Conservation (phyloP, 2,888 invertebrate genomes). For the Ormyrus rosae region DNA sequence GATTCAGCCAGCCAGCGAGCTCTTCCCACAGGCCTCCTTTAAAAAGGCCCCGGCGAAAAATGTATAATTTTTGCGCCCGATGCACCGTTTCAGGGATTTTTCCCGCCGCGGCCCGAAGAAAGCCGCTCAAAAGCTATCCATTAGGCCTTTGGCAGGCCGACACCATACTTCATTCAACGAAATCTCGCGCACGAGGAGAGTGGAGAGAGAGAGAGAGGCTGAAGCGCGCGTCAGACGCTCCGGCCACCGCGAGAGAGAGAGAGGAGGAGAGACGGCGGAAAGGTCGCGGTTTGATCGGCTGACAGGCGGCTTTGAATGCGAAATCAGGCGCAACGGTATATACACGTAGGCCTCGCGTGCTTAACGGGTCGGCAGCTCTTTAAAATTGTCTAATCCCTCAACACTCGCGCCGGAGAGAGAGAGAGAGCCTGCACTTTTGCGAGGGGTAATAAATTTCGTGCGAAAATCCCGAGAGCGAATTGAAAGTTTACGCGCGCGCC, state of each 20-base stretch:
- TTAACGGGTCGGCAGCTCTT: constrained; percentile 16
- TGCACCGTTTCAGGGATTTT: too few species aligned
- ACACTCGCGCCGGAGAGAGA: constrained; percentile 2
- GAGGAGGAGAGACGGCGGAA: not conserved
- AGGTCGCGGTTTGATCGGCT: constrained; percentile 42
- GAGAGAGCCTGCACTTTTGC: not conserved
- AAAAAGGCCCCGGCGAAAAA: too few species aligned
- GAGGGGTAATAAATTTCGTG: constrained; percentile 25
- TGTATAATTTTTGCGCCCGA: too few species aligned
- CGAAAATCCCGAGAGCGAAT: constrained; percentile 18
- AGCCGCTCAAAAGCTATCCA: too few species aligned
- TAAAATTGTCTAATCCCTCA: constrained; percentile 43
- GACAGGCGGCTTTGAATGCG: constrained; percentile 47
- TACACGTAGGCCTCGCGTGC: not conserved
- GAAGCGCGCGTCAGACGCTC: too few species aligned
- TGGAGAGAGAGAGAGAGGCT: too few species aligned
- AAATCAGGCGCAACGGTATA: constrained; percentile 52
- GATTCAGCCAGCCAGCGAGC: too few species aligned
- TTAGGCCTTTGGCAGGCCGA: too few species aligned
- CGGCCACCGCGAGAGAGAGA: too few species aligned
- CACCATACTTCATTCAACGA: too few species aligned
- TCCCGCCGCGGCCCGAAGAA: too few species aligned
- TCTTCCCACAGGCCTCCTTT: too few species aligned
- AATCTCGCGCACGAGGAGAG: not conserved
- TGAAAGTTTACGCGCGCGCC: constrained; percentile 19